These are phyloP conservation scores for Todiramphus saurophagus DNA, from an alignment of 2,113 vertebrate species.

Conservation along the genomic window DNA sequence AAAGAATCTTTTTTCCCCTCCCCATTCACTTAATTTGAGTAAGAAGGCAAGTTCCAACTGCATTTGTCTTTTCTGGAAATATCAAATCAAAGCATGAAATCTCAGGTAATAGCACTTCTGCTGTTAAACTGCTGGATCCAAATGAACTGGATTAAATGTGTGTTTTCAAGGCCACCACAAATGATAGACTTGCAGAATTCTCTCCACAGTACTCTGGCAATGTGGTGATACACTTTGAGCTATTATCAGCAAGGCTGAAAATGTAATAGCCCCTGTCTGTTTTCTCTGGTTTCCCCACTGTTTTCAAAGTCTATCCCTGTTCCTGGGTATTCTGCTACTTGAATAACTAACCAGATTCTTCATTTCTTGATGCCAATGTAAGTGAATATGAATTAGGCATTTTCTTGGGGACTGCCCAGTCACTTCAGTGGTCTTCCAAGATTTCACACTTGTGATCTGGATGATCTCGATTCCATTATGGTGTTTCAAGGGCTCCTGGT, in stretches of 20 bases:
- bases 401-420: background rate
- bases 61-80: slow-evolving; percentile 12
- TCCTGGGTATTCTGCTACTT: background rate
- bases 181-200: background rate
- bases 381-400: background rate
- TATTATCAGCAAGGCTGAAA: background rate
- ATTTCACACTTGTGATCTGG: background rate
- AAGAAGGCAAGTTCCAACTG: background rate
- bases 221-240: background rate
- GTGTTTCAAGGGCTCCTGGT: background rate
- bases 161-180: background rate
- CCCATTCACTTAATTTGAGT: background rate
- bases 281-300: background rate
- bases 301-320: background rate
- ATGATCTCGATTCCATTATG: background rate
- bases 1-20: background rate
- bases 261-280: background rate
- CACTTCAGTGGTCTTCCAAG: background rate
- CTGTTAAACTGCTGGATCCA: background rate
- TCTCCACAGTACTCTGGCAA: background rate
- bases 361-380: background rate
- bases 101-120: background rate
- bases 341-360: background rate
- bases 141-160: background rate
- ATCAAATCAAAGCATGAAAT: slow-evolving; percentile 4